phyloP scores from a whole-genome alignment of 2,888 invertebrate genomes.

The Eumacrocentrus americanus region DNA sequence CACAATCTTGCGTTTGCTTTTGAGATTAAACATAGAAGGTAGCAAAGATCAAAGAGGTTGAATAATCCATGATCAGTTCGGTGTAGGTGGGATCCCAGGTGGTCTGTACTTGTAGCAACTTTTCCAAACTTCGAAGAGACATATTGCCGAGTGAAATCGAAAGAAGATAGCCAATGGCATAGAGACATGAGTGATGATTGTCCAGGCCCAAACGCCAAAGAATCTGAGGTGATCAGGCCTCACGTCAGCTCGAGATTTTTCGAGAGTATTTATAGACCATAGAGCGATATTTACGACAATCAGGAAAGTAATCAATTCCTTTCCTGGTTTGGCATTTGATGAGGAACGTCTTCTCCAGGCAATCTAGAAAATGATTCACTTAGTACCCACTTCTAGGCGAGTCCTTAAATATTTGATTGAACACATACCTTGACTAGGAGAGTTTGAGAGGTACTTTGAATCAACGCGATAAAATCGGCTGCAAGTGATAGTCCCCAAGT shows the following conservation, averaged over 20 bases:
- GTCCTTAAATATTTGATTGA: neutral
- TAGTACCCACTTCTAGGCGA: too few species aligned
- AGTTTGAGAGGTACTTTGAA: slow-evolving; percentile 82
- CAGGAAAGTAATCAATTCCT: slow-evolving; percentile 85
- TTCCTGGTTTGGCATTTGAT: slow-evolving; percentile 77
- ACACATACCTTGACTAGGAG: slow-evolving; percentile 69
- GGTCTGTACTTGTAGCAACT: slow-evolving; percentile 80
- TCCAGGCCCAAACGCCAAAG: slow-evolving; percentile 90
- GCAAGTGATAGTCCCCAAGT: slow-evolving; percentile 71
- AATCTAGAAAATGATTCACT: slow-evolving; percentile 59
- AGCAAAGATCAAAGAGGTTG: neutral
- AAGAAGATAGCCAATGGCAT: slow-evolving; percentile 91
- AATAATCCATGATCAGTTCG: slow-evolving; percentile 17
- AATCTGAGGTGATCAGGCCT: slow-evolving; percentile 82
- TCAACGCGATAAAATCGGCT: slow-evolving; percentile 75
- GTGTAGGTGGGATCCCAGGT: slow-evolving; percentile 28
- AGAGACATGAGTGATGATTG: slow-evolving; percentile 86
- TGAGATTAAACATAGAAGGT: too few species aligned
- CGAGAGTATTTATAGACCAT: slow-evolving; percentile 85
- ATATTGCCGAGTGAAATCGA: slow-evolving; percentile 89
- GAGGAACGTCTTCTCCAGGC: slow-evolving; percentile 76
- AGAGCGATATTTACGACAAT: slow-evolving; percentile 82
- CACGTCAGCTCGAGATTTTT: slow-evolving; percentile 83
- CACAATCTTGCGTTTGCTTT: too few species aligned
- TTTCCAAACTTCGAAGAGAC: slow-evolving; percentile 92